Conservation (phyloP, 2,888 invertebrate genomes). For the Abrostola triplasia region DNA sequence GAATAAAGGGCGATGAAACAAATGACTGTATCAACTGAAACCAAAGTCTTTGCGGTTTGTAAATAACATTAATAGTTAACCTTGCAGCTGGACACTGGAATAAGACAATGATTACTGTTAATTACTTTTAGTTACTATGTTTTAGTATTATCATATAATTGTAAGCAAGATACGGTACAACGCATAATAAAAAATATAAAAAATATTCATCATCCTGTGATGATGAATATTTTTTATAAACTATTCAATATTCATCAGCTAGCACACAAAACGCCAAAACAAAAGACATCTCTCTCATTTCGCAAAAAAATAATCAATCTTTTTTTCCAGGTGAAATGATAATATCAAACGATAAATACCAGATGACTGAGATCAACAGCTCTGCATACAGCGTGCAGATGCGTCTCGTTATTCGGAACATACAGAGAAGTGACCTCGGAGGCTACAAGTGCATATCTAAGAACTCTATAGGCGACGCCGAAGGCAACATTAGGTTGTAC, state of each 20-base stretch:
- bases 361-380: conserved; percentile 93
- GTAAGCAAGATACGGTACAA: too few species aligned
- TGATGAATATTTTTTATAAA: too few species aligned
- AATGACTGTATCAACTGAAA: conserved; percentile 64
- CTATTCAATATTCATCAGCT: too few species aligned
- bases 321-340: conserved; percentile 94
- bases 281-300: too few species aligned
- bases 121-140: conserved; percentile 4
- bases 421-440: conserved; percentile 93
- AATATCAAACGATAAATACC: conserved; percentile 95
- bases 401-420: conserved; percentile 92
- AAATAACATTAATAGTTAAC: conserved; percentile 45
- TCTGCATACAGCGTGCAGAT: conserved; percentile 96
- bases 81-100: not conserved
- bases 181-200: too few species aligned
- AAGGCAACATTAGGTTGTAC: conserved; percentile 95
- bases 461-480: conserved; percentile 97
- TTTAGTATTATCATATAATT: too few species aligned
- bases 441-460: conserved; percentile 97
- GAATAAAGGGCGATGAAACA: conserved; percentile 76
- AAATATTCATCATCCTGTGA: too few species aligned
- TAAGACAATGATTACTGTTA: not conserved
- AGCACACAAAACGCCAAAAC: too few species aligned
- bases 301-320: not conserved
- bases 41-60: conserved; percentile 46